Conservation (phyloP, 2,888 invertebrate genomes). For the Cartodere bifasciata region DNA sequence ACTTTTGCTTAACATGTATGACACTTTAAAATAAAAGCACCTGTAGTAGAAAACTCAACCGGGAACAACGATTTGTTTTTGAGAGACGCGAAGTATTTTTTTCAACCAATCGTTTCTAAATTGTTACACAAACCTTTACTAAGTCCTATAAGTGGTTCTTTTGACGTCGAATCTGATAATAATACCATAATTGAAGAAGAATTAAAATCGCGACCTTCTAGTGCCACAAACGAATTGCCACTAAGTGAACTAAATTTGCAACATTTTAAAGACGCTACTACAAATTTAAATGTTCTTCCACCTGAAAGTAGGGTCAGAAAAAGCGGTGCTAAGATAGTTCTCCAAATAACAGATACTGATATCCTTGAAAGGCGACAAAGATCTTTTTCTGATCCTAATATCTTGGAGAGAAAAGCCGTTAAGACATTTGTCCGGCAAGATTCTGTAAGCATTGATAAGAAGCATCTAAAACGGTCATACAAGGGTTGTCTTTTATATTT, state of each 20-base stretch:
- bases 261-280: slow-evolving; percentile 31
- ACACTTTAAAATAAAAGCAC: too few species aligned
- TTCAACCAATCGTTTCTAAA: too few species aligned
- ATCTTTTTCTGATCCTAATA: slow-evolving; percentile 35
- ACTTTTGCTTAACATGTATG: too few species aligned
- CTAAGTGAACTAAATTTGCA: slow-evolving; percentile 40
- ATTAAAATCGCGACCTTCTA: slow-evolving; percentile 32
- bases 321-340: slow-evolving; percentile 30
- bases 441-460: too few species aligned
- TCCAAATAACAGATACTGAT: too few species aligned
- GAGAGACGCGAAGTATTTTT: too few species aligned
- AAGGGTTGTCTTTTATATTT: too few species aligned
- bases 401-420: slow-evolving; percentile 23
- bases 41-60: too few species aligned
- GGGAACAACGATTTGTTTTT: too few species aligned
- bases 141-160: slow-evolving; percentile 31
- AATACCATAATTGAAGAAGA: slow-evolving; percentile 14
- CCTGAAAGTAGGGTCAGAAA: slow-evolving; percentile 19
- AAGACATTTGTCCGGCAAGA: slow-evolving; percentile 14
- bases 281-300: slow-evolving; percentile 20
- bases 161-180: slow-evolving; percentile 22
- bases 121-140: slow-evolving; percentile 22
- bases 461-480: too few species aligned
- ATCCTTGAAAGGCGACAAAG: slow-evolving; percentile 21
- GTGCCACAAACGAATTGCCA: slow-evolving; percentile 57